These are phyloP conservation scores for Hypotaenidia philippensis DNA, from an alignment of 2,797 vertebrate genomes.

Conservation along the genomic window DNA sequence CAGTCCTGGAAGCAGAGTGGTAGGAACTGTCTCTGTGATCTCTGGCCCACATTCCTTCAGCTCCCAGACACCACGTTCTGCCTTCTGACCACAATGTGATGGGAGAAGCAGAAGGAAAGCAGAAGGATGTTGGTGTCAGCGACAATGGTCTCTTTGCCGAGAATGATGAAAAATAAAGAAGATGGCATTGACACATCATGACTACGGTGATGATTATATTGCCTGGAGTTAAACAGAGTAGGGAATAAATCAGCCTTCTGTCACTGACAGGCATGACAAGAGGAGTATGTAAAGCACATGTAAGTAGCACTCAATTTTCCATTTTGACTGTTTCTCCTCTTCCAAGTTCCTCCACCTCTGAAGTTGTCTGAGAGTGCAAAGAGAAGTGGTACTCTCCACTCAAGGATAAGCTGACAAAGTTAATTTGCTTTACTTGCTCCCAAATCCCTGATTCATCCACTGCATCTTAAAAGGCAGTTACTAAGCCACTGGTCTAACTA, in stretches of 20 bases:
- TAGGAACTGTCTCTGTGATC: not conserved
- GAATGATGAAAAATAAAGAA: constrained; percentile 1
- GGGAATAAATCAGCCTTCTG: constrained; percentile 40
- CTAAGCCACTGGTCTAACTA: constrained; percentile 18
- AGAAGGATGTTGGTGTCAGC: not conserved
- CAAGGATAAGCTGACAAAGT: constrained; percentile 15
- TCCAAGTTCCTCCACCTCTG: not conserved
- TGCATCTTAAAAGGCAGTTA: constrained; percentile 32
- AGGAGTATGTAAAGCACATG: not conserved
- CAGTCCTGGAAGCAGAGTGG: not conserved
- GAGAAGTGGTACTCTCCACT: not conserved
- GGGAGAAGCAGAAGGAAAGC: not conserved
- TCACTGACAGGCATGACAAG: constrained; percentile 16
- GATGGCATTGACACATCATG: constrained; percentile 25
- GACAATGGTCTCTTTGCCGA: not conserved
- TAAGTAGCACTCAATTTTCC: not conserved
- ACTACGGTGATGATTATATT: not conserved
- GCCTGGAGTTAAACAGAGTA: constrained; percentile 26
- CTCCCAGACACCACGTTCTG: not conserved
- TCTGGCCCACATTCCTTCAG: not conserved
- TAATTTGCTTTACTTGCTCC: constrained; percentile 30
- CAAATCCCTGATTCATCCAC: constrained; percentile 5
- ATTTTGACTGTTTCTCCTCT: constrained; percentile 32
- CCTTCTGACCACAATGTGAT: not conserved
- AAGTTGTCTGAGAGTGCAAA: not conserved